Evolutionary conservation across 2,113 vertebrate species (phyloP), one percentile per base, ranked within the genome.

Genomic region (Hystrix brachyura): DNA sequence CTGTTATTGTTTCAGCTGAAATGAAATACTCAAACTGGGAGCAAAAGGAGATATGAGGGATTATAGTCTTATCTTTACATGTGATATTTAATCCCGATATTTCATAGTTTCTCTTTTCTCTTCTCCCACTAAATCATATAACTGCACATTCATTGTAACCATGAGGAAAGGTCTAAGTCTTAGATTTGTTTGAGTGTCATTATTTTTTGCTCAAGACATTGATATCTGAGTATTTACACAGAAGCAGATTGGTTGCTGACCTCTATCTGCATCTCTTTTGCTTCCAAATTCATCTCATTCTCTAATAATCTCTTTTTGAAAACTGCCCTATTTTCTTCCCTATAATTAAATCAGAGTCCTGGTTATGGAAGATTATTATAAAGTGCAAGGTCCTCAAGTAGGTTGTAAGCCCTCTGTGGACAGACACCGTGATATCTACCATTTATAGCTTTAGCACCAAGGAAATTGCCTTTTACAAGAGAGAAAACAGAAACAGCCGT

Each of bases 211-310:
- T 85, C 21, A 60, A 69, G 46, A 38, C 10, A 55, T 78, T 65
- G n/a, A 53, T 60, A 90, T 84, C 82, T 83, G 80, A 76, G n/a
- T 80, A 92, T 87, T 69, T 80, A 94, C 7, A 17, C 21, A 38
- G 15, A 27, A 55, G 59, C 60, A 62, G 34, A 32, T 51, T 69
- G 46, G 19, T 46, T 87, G 19, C 18, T 85, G 46, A 43, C 29
- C 23, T 93, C 85, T 53, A 71, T 34, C 13, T 38, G 25, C 8
- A 12, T 51, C n/a, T 46, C 13, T 90, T 95, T 80, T 85, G 23
- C 34, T 96, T 93, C 46, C 72, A 90, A 94, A 81, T 53, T 76
- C 76, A 91, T 85, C 76, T 97, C 79, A 7, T 71, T 95, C 55
- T 29, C 62, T 43, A 23, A 83, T 57, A 74, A 88, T 38, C 59